These are phyloP conservation scores for Formicarius rufipectus DNA, from an alignment of 2,113 vertebrate genomes.

Conservation along the genomic window DNA sequence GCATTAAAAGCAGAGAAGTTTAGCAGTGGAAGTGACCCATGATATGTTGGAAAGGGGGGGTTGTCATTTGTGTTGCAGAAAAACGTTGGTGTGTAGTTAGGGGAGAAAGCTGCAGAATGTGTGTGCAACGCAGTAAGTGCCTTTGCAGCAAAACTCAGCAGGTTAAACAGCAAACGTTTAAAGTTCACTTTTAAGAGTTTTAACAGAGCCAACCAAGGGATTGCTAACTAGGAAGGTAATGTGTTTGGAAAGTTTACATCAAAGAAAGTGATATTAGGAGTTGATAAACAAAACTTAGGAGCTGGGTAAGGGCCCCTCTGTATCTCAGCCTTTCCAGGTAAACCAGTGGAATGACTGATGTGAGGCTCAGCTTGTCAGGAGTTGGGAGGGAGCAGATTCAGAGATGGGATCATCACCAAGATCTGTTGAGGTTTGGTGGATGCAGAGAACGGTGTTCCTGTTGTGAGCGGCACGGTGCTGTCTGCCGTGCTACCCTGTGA, in stretches of 20 bases:
- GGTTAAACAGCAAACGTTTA: background rate
- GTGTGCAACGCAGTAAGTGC: background rate
- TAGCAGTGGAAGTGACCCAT: background rate
- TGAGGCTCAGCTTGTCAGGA: background rate
- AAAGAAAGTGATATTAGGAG: background rate
- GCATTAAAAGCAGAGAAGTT: background rate
- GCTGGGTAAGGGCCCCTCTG: too few relatives aligned
- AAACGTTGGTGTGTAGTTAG: background rate
- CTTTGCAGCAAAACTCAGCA: background rate
- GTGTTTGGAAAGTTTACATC: background rate
- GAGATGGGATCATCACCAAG: background rate
- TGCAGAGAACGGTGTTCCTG: background rate
- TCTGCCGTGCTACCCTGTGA: background rate
- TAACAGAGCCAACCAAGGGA: background rate
- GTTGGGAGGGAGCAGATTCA: background rate
- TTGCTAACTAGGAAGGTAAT: background rate
- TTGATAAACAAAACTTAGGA: background rate
- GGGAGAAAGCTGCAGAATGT: background rate
- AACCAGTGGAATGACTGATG: background rate
- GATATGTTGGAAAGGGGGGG: background rate
- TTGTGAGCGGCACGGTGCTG: rapidly evolving
- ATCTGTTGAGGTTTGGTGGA: background rate
- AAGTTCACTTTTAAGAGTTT: background rate
- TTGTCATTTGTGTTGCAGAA: background rate
- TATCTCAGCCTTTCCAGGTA: background rate